Conservation (phyloP, 2,888 invertebrate species). For the Aleiodes alternator region DNA sequence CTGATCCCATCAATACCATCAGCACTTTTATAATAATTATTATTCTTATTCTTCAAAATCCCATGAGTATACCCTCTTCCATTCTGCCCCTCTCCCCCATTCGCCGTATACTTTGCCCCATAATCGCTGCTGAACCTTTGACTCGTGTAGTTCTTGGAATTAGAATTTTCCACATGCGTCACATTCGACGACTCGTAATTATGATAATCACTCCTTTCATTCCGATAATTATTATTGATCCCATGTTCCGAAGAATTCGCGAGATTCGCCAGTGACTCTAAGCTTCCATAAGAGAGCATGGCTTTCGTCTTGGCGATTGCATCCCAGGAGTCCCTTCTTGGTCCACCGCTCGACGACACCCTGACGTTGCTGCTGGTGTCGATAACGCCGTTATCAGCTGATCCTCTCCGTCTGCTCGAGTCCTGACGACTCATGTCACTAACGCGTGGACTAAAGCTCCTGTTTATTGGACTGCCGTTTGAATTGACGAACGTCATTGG, state of each 20-base stretch:
- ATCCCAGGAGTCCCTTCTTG: slow-evolving; percentile 88
- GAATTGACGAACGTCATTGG: slow-evolving; percentile 64
- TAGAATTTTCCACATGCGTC: slow-evolving; percentile 67
- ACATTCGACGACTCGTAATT: slow-evolving; percentile 63
- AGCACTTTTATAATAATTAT: slow-evolving; percentile 65
- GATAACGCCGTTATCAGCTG: slow-evolving; percentile 67
- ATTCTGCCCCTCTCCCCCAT: slow-evolving; percentile 57
- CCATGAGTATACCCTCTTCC: slow-evolving; percentile 65
- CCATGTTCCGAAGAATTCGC: slow-evolving; percentile 78
- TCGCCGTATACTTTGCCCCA: slow-evolving; percentile 57
- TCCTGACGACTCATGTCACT: slow-evolving; percentile 59
- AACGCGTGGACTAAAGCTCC: slow-evolving; percentile 67
- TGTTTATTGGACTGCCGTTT: slow-evolving; percentile 65
- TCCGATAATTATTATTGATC: slow-evolving; percentile 64
- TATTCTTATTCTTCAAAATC: slow-evolving; percentile 71
- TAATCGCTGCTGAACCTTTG: slow-evolving; percentile 63
- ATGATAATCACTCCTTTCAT: slow-evolving; percentile 67
- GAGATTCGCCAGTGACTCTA: slow-evolving; percentile 83
- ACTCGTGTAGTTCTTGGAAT: slow-evolving; percentile 59
- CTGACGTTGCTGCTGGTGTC: slow-evolving; percentile 73
- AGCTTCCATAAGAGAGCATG: slow-evolving; percentile 82
- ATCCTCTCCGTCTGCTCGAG: slow-evolving; percentile 59
- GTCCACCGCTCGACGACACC: slow-evolving; percentile 79
- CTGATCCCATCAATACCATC: slow-evolving; percentile 66
- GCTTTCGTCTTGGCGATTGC: slow-evolving; percentile 88